Evolutionary conservation across 2,797 vertebrate genomes (phyloP).

Genomic region (Buphagus erythrorhynchus): DNA sequence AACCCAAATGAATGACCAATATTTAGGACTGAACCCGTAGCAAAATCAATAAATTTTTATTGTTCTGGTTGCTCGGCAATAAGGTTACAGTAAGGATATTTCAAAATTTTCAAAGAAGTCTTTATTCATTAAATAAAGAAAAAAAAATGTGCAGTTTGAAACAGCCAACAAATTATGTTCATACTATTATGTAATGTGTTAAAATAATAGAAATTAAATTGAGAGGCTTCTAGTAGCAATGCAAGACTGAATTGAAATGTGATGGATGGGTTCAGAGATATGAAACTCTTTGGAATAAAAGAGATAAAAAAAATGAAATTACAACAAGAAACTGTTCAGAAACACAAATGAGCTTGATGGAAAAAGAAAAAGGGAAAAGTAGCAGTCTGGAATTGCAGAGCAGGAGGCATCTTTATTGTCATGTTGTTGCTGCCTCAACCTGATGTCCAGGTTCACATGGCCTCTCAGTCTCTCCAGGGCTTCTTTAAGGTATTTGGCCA

Average conservation of each 20-base stretch:
- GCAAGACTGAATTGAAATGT: neutral
- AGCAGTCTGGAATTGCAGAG: neutral
- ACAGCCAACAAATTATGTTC: neutral
- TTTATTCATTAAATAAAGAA: neutral
- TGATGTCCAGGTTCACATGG: neutral
- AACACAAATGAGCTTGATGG: neutral
- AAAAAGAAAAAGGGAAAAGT: neutral
- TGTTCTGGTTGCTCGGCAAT: neutral
- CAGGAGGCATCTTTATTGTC: neutral
- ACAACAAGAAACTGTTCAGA: neutral
- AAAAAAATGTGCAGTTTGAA: neutral
- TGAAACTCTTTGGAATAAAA: neutral
- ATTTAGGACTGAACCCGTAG: neutral
- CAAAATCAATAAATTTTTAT: neutral
- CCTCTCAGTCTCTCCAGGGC: neutral
- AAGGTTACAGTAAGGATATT: neutral
- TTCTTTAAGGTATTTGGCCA: neutral
- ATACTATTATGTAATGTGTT: neutral
- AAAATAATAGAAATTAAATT: constrained; percentile 5
- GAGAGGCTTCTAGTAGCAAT: neutral
- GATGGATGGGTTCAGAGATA: neutral
- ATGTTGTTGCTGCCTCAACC: neutral
- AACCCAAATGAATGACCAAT: neutral
- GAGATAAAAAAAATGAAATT: neutral
- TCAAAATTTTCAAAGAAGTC: neutral